Base-by-base conservation (phyloP, 2,888 invertebrate genomes). In the Thalpophila matura region DNA sequence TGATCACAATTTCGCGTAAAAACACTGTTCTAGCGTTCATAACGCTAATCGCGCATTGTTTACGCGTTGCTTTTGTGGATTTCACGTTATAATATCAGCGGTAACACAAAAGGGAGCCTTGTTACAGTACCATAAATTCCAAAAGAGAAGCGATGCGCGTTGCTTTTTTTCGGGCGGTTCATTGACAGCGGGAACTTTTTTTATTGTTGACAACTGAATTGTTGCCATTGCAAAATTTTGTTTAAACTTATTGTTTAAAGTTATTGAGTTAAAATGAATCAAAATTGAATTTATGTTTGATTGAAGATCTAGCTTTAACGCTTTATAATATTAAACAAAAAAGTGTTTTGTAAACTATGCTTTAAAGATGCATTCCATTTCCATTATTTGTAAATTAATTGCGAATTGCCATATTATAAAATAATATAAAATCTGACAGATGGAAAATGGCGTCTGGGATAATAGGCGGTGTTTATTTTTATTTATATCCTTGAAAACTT, bases 71-170 rank as follows among this genome's bases (percentile, higher is more conserved):
- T 84, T 84, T 85, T 84, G 82, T 84, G 83, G 88, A 89, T 91
- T 92, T 91, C 86, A 86, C 86, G 88, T 83, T 86, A 86, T 87
- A 87, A 86, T 84, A 75, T 72, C 62, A 74, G 64, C 73, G 86
- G 89, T 90, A 93, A 92, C 87, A 94, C 94, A 94, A 95, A 93
- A 94, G 92, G 86, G 88, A 95, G 94, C 94, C 95, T 95, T 95
- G 95, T 94, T 94, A 92, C 94, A 85, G 90, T 89, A 91, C 91
- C 92, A 94, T 95, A 95, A 95, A 95, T 94, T 93, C 94, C 95
- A 95, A 93, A 94, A 94, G 94, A 94, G 95, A 94, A 94, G 94
- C 93, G 94, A 90, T 88, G 92, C 93, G 94, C 91, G 89, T 90
- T 92, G 86, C 81, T 92, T 94, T 93, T 94, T 94, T 93, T 91